A percentile compares a stretch with the other conserved stretches of the same genome.
Conservation (phyloP, 2,797 vertebrate species). For the Rachycentron canadum region DNA sequence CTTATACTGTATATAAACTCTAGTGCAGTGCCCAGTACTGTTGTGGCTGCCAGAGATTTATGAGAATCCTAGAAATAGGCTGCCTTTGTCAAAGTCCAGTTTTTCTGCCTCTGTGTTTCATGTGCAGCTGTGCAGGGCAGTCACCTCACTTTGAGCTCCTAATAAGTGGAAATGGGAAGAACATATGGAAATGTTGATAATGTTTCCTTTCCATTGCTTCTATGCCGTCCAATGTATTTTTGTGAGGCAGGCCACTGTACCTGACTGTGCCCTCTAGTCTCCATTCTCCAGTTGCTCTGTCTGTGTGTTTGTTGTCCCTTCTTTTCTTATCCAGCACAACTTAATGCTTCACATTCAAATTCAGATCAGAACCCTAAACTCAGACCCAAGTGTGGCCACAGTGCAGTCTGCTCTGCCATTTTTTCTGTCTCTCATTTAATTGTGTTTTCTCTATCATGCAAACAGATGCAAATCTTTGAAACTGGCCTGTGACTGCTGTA, state of each 20-base stretch:
- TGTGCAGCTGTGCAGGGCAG: slow-evolving; percentile 73
- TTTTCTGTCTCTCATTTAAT: slow-evolving; percentile 25
- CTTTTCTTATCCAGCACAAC: slow-evolving; percentile 20
- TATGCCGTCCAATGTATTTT: slow-evolving; percentile 19
- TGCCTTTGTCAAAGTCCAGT: slow-evolving; percentile 54
- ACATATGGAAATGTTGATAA: slow-evolving; percentile 60
- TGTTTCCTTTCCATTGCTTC: slow-evolving; percentile 53
- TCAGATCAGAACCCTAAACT: slow-evolving; percentile 16
- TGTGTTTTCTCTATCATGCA: slow-evolving; percentile 50
- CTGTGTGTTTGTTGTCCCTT: slow-evolving; percentile 28
- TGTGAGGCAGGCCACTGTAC: slow-evolving; percentile 1
- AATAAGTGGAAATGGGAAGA: slow-evolving; percentile 68
- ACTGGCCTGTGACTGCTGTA: slow-evolving; percentile 23
- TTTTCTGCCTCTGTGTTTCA: slow-evolving; percentile 49
- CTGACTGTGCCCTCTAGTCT: slow-evolving; percentile 13
- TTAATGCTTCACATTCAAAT: slow-evolving; percentile 33
- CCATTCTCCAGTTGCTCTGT: slow-evolving; percentile 35
- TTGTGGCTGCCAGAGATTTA: slow-evolving; percentile 59
- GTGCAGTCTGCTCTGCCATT: slow-evolving; percentile 1
- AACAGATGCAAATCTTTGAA: slow-evolving; percentile 54
- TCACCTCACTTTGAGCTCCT: slow-evolving; percentile 54
- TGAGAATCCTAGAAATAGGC: slow-evolving; percentile 75
- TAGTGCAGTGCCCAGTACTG: slow-evolving; percentile 22
- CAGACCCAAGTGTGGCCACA: neutral
- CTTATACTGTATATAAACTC: slow-evolving; percentile 10